Percentiles rank a stretch among this genome's conserved stretches.
phyloP scores from a whole-genome alignment of 2,888 invertebrate species.

The Agapostemon virescens region DNA sequence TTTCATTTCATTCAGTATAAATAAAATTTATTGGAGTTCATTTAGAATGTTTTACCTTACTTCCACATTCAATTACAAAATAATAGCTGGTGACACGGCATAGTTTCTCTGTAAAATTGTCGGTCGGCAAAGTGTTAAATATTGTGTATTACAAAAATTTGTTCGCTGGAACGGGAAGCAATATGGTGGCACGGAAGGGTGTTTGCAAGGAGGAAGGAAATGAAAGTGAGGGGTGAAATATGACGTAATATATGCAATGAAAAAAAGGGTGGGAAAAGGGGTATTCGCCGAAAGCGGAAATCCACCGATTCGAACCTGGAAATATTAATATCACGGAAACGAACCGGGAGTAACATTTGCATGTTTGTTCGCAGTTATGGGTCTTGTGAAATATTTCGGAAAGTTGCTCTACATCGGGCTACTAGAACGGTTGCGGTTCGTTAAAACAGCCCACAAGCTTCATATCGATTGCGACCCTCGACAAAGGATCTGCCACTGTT shows the following conservation, averaged over 20 bases:
- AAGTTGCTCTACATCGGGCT: constrained; percentile 27
- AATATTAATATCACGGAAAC: constrained; percentile 59
- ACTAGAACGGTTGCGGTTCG: constrained; percentile 37
- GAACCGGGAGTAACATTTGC: constrained; percentile 25
- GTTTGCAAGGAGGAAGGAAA: neutral
- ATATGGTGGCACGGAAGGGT: neutral
- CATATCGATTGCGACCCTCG: constrained; percentile 58
- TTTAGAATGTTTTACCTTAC: too few species aligned
- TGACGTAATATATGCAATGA: constrained; percentile 47
- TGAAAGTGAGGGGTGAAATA: constrained; percentile 9
- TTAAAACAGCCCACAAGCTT: constrained; percentile 53
- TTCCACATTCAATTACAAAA: too few species aligned
- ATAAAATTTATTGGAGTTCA: too few species aligned
- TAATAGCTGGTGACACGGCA: too few species aligned
- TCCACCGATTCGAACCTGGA: constrained; percentile 45
- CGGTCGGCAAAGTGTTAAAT: too few species aligned
- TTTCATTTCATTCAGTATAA: too few species aligned
- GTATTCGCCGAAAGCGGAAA: constrained; percentile 12
- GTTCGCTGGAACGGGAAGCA: neutral
- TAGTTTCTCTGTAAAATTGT: too few species aligned
- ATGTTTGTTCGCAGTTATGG: constrained; percentile 9
- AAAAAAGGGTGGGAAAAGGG: neutral
- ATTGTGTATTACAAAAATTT: neutral
- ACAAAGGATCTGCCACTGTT: constrained; percentile 53
- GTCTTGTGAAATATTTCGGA: constrained; percentile 29